Percentiles rank a stretch among this genome's conserved stretches.
phyloP scores from a whole-genome alignment of 2,888 invertebrate genomes.

The Drosophila mimica region DNA sequence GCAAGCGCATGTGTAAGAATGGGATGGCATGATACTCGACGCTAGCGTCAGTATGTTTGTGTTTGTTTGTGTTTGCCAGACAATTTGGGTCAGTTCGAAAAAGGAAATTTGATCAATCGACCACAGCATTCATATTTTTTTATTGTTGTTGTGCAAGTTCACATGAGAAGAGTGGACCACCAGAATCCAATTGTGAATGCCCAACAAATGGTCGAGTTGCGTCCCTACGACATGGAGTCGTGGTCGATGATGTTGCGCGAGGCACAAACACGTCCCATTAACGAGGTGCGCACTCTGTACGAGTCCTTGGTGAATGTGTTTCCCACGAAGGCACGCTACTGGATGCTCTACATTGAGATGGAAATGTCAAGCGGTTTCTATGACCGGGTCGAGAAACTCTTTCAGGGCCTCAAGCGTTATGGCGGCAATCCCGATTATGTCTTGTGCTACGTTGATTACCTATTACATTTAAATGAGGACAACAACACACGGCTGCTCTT shows the following conservation, averaged over 20 bases:
- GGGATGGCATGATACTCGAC: too few species aligned
- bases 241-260: slow-evolving; percentile 98
- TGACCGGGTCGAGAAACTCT: slow-evolving; percentile 99
- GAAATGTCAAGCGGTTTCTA: slow-evolving; percentile 98
- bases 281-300: slow-evolving; percentile 95
- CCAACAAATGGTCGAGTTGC: slow-evolving; percentile 93
- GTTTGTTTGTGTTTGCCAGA: too few species aligned
- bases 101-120: too few species aligned
- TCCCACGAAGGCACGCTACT: slow-evolving; percentile 98
- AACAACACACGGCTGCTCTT: slow-evolving; percentile 99
- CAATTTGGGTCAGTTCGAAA: too few species aligned
- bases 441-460: slow-evolving; percentile 97
- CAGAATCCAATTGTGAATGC: slow-evolving; percentile 87
- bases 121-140: too few species aligned
- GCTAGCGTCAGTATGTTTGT: too few species aligned
- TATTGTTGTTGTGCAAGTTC: background rate
- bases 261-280: slow-evolving; percentile 93
- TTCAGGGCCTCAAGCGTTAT: slow-evolving; percentile 98
- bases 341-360: slow-evolving; percentile 99
- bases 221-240: slow-evolving; percentile 97
- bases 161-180: background rate
- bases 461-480: slow-evolving; percentile 99
- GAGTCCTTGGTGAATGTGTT: slow-evolving; percentile 97
- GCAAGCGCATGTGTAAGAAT: too few species aligned
- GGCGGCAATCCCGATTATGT: slow-evolving; percentile 97